Conservation (phyloP, 2,888 invertebrate species). For the Eupeodes latifasciatus region DNA sequence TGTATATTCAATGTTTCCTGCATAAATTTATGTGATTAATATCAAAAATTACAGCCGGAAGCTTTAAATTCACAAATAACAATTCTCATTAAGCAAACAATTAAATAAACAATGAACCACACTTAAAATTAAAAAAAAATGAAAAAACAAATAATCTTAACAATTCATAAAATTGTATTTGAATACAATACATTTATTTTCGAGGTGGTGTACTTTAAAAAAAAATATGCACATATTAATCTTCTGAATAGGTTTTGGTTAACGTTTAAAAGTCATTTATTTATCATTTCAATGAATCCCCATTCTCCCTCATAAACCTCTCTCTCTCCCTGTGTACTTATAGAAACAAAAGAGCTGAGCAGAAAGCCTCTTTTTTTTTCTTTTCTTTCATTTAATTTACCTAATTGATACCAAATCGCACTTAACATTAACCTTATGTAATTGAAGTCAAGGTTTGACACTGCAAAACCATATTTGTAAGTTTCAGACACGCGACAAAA, state of each 20-base stretch:
- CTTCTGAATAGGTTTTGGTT: conserved; percentile 7
- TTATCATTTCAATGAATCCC: not conserved
- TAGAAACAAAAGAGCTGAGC: conserved; percentile 62
- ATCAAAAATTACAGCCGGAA: conserved; percentile 16
- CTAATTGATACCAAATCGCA: conserved; percentile 50
- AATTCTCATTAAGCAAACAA: conserved; percentile 19
- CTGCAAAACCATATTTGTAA: conserved; percentile 60
- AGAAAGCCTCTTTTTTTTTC: conserved; percentile 27
- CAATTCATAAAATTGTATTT: conserved; percentile 3
- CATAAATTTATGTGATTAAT: conserved; percentile 23
- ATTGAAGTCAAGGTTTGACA: conserved; percentile 73
- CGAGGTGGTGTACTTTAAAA: not conserved
- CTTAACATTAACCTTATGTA: conserved; percentile 53
- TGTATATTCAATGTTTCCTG: not conserved
- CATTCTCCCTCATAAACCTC: not conserved
- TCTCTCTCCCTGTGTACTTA: not conserved
- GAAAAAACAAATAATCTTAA: not conserved
- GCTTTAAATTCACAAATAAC: conserved; percentile 2
- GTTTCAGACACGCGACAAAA: conserved; percentile 32
- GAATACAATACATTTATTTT: not conserved
- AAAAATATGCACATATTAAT: conserved; percentile 9
- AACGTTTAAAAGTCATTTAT: conserved; percentile 23
- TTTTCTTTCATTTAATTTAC: not conserved
- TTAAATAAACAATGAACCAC: conserved; percentile 14
- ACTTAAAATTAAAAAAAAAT: too few species aligned